Percentiles rank a stretch among this genome's conserved stretches.
Conservation (phyloP, 2,113 vertebrate species). For the Rutilus rutilus region DNA sequence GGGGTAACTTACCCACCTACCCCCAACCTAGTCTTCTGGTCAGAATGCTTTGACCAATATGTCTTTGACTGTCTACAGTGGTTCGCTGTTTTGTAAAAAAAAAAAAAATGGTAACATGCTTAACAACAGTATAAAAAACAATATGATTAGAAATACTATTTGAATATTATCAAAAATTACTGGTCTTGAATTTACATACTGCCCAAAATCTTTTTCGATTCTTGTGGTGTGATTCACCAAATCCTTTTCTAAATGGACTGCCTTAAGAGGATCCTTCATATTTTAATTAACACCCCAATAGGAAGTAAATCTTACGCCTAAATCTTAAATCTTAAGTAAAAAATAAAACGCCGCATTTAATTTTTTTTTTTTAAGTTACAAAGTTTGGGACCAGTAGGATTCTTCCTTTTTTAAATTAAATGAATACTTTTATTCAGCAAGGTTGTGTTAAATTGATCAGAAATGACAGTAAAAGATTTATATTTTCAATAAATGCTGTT, state of each 20-base stretch:
- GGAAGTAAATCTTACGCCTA: not conserved
- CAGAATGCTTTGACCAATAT: conserved; percentile 12
- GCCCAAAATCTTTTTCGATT: not conserved
- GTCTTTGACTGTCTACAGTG: not conserved
- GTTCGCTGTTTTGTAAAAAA: not conserved
- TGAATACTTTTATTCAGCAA: too few relatives aligned
- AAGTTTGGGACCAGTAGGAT: not conserved
- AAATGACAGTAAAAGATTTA: not conserved
- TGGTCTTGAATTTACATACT: not conserved
- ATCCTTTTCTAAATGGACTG: too few relatives aligned
- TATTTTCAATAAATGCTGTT: not conserved
- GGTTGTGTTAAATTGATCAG: too few relatives aligned
- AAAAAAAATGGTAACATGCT: too few relatives aligned
- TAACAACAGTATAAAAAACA: not conserved
- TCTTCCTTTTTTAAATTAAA: not conserved
- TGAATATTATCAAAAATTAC: not conserved
- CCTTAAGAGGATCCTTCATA: too few relatives aligned
- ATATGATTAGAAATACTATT: not conserved
- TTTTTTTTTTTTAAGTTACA: too few relatives aligned
- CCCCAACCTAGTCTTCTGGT: conserved; percentile 2
- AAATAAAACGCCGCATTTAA: not conserved
- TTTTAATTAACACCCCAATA: not conserved
- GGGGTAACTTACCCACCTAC: not conserved
- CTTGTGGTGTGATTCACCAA: too few relatives aligned
- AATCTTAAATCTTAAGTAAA: too few relatives aligned